Evolutionary conservation across 2,797 vertebrate genomes (phyloP), one percentile per base, ranked within the genome.

Genomic region (Sebastes variabilis): DNA sequence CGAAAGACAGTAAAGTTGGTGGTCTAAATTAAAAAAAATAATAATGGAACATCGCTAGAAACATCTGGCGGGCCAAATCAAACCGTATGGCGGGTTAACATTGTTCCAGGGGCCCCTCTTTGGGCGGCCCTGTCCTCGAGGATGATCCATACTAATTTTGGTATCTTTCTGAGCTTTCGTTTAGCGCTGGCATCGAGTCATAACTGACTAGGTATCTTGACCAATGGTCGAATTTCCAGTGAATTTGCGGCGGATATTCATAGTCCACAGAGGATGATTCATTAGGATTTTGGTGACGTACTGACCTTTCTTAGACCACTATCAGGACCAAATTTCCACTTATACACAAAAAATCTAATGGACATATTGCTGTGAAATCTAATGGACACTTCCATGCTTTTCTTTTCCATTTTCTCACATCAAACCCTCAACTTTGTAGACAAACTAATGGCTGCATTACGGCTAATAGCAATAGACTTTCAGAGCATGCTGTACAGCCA

Each of bases 81-180:
- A 42, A 42, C 38, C 38, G 2, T 42, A 42, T 16, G 38, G 14
- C 1, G 6, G 38, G 38, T 6, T 16, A 42, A 16, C 14, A 7
- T 42, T 42, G 14, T 42, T 42, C 38, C 38, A 42, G 6, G 38
- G 38, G 2, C 38, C 38, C 0, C 0, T 42, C 38, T 16, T 42
- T 42, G 38, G 38, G 0, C 38, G 7, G 0, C 38, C 14, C 6
- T 42, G 14, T 0, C 1, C 38, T 42, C 14, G 38, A 42, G 38
- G 38, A 42, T 42, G 14, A 16, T 42, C 38, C 38, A 42, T 42
- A 42, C 6, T 16, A 42, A 18, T 42, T 42, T 42, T 42, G 38
- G 14, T 42, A 16, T 42, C 38, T 42, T 42, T 42, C 1, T 42
- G 14, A 42, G 0, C 38, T 16, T 42, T 42, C 3, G 38, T 42